Base-by-base conservation (phyloP, 92 coral and sea anemone genomes). In the Zoanthus gigantus region DNA sequence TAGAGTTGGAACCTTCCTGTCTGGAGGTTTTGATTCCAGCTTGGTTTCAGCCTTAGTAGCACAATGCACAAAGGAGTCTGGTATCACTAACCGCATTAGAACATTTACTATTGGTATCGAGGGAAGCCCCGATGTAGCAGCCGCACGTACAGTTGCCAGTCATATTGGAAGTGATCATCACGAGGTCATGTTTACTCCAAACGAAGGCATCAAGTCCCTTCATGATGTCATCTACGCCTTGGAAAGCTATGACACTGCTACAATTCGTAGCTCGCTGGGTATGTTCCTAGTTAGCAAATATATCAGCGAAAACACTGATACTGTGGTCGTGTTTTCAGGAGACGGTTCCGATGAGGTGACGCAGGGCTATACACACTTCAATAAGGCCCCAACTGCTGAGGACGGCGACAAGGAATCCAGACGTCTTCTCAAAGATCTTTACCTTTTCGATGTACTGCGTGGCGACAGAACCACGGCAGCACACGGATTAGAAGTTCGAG, bases 91-190 rank as follows among this genome's bases (percentile, higher is more conserved):
- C n/a, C 72, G 82, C n/a, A 76, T 90, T 44, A 83, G 73, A 74
- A 87, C 92, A 79, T 90, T 86, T 50, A 87, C 91, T 31, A 72
- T 90, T 47, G 92, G 92, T 37, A 84, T 79, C 29, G 92, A 87
- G 78, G 92, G 92, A 71, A 90, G 92, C 63, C 66, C 84, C 5
- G 94, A 92, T 71, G 86, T 92, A 12, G 94, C 87, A 45, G 94
- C 94, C 23, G 94, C 94, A 44, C 92, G 94, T 16, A 47, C 87
- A 74, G 92, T 92, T 58, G 90, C 94, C 67, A 83, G 47, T 12
- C 89, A 90, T 73, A 78, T 88, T 14, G 88, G 88, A 66, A 87
- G 87, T 18, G 93, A 88, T 29, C 93, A 91, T 44, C 93, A 91
- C 60, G 93, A 88, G 86, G 52, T 91, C 71, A 71, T 87, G 67